Evolutionary conservation across 2,113 vertebrate genomes (phyloP).

Genomic region (Raja brachyura): DNA sequence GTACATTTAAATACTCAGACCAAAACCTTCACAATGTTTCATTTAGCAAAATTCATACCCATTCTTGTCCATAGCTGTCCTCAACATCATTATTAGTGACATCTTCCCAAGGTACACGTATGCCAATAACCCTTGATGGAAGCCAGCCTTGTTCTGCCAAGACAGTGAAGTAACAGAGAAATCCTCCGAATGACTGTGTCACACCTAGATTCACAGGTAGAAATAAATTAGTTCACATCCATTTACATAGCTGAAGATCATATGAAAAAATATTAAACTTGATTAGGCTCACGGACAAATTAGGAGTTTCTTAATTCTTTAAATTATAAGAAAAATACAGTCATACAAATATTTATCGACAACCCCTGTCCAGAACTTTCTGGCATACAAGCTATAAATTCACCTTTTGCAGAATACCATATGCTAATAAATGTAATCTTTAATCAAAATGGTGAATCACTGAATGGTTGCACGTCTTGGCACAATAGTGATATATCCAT

Average conservation of each 20-base stretch:
- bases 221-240: neutral
- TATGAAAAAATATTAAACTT: neutral
- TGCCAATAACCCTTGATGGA: conserved; percentile 49
- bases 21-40: neutral
- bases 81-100: conserved; percentile 50
- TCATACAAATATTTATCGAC: neutral
- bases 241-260: neutral
- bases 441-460: no score
- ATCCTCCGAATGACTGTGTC: conserved; percentile 63
- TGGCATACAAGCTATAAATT: no score
- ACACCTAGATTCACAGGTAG: conserved; percentile 51
- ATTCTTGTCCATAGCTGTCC: conserved; percentile 68
- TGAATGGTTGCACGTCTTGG: no score
- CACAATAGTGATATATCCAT: no score
- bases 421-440: no score
- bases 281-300: neutral
- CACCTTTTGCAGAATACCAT: no score
- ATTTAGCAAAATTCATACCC: conserved; percentile 51
- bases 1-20: neutral
- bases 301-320: neutral
- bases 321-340: no score
- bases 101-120: conserved; percentile 59
- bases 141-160: conserved; percentile 63
- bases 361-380: no score
- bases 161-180: conserved; percentile 62